Evolutionary conservation across 2,797 vertebrate genomes (phyloP).

Genomic region (Sebastes steindachneri): DNA sequence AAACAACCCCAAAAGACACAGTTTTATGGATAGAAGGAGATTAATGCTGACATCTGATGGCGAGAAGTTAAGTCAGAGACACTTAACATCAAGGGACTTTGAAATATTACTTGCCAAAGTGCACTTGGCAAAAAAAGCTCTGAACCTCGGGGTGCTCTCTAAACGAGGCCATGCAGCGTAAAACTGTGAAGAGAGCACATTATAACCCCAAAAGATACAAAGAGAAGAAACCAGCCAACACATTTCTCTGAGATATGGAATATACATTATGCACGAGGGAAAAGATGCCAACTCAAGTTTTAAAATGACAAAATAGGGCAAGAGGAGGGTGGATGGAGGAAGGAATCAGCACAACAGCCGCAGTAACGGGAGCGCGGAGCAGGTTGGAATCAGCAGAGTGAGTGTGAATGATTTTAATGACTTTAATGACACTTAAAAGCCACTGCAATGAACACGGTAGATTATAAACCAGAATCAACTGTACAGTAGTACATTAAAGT

Average conservation of each 20-base stretch:
- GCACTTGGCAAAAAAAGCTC: slow-evolving; percentile 28
- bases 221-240: slow-evolving; percentile 19
- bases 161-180: slow-evolving; percentile 25
- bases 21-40: background rate
- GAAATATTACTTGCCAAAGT: slow-evolving; percentile 27
- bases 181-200: slow-evolving; percentile 23
- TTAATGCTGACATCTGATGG: slow-evolving; percentile 37
- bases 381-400: slow-evolving; percentile 7
- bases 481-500: background rate
- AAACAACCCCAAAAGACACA: slow-evolving; percentile 1
- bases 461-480: background rate
- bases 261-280: slow-evolving; percentile 36
- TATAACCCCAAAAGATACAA: slow-evolving; percentile 27
- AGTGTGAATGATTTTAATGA: background rate
- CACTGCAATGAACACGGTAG: background rate
- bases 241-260: slow-evolving; percentile 21
- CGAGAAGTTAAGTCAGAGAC: slow-evolving; percentile 29
- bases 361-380: background rate
- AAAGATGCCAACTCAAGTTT: slow-evolving; percentile 23
- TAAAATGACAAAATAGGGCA: slow-evolving; percentile 34
- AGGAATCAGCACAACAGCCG: background rate
- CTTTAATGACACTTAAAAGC: background rate
- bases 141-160: slow-evolving; percentile 17
- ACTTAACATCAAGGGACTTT: slow-evolving; percentile 17
- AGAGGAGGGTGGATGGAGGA: background rate